phyloP scores from a whole-genome alignment of 2,797 vertebrate species.

The Sebastes oblongus region DNA sequence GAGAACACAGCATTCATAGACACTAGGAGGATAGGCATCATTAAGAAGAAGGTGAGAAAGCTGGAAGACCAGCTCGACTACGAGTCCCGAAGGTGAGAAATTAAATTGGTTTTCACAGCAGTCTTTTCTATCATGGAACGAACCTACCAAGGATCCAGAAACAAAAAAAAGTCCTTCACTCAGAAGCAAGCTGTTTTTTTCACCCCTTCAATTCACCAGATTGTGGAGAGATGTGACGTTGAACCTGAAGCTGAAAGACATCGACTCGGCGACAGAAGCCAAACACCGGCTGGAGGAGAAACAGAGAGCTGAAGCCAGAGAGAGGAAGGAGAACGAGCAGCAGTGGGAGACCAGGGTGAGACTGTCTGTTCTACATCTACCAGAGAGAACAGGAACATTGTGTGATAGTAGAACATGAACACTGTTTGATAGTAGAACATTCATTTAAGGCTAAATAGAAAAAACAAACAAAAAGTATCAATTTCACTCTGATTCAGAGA shows the following conservation, averaged over 20 bases:
- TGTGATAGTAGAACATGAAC: not conserved
- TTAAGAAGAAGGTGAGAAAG: conserved; percentile 98
- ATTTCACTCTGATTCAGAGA: too few relatives aligned
- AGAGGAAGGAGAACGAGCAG: conserved; percentile 94
- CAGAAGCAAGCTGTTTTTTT: not conserved
- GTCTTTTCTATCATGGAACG: not conserved
- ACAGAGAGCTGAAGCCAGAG: conserved; percentile 95
- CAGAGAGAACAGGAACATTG: not conserved
- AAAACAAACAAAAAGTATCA: too few relatives aligned
- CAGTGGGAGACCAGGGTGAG: conserved; percentile 98
- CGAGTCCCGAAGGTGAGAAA: conserved; percentile 92
- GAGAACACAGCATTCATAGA: conserved; percentile 96
- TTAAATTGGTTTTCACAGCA: accelerated
- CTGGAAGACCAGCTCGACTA: conserved; percentile 95
- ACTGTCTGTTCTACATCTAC: not conserved
- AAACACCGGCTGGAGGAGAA: conserved; percentile 96
- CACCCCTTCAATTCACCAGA: conserved; percentile 63
- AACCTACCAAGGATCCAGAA: not conserved
- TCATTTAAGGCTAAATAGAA: not conserved
- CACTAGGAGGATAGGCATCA: conserved; percentile 93
- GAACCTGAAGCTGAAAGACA: conserved; percentile 96
- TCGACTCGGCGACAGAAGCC: conserved; percentile 94
- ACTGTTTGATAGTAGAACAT: not conserved
- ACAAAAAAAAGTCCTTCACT: not conserved
- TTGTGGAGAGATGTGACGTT: conserved; percentile 96